Base-by-base conservation (phyloP, 2,797 vertebrate species). In the Xiphorhynchus erythropygius region DNA sequence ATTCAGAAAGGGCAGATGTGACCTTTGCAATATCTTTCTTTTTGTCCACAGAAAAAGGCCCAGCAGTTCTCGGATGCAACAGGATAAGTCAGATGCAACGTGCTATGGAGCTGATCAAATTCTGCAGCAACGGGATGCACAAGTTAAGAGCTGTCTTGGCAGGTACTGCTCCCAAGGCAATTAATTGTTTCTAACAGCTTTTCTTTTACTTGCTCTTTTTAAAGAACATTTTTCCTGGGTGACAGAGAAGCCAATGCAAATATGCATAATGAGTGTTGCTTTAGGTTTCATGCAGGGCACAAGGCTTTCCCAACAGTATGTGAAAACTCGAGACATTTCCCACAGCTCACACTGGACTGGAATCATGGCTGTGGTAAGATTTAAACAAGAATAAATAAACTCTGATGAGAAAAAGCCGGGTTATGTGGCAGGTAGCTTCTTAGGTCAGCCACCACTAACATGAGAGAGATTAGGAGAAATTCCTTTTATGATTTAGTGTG, bases 381-480 rank as follows among this genome's bases (percentile, higher is more conserved):
- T 73, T 47, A 9, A 21, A 74, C 55, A 67, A 60, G 63, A 50
- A 42, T 60, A 90, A 96, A 95, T 14, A 42, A 75, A 89, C 21
- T 3, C 2, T 27, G 4, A 3, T 49, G 52, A 94, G 82, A 83
- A 87, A 85, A 79, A 80, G 10, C 3, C 57, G 55, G 42, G 42
- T 90, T 96, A 74, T 35, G 18, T 60, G 65, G 53, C 86, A 84
- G 88, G 42, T 75, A 87, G 73, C 21, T 84, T 85, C 87, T 87
- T 70, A 44, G 8, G 10, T 90, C 93, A 90, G 56, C 30, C 69
- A 86, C 67, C 16, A 64, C 71, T 96, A 84, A 95, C 67, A 84
- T 27, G 32, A 93, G 81, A 92, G 75, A 94, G 82, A 97, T 95
- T 95, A 96, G 63, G 84, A 96, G 92, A 96, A 96, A 97, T 96